These are phyloP conservation scores for Perodicticus potto DNA, from an alignment of 2,797 vertebrate species.

Conservation along the genomic window DNA sequence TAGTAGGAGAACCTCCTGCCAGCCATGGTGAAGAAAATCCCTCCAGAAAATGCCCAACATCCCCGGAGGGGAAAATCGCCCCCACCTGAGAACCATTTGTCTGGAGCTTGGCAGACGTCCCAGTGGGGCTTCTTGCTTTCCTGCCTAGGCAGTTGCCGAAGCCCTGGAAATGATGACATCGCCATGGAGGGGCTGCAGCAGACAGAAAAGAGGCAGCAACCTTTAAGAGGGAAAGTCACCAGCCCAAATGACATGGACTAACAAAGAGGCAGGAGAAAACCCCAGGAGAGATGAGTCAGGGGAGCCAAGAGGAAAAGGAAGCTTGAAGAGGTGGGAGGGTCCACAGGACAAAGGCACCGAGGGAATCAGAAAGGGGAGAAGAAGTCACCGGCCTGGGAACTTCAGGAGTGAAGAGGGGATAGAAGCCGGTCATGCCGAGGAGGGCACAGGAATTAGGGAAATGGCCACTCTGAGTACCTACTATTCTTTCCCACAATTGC, in stretches of 20 bases:
- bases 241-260: not conserved
- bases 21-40: not conserved
- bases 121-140: not conserved
- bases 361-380: not conserved
- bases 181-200: not conserved
- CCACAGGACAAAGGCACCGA: not conserved
- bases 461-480: not conserved
- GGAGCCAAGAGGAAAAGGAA: not conserved
- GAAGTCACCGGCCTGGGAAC: not conserved
- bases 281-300: not conserved
- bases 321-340: not conserved
- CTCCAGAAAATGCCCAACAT: not conserved
- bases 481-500: not conserved
- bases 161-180: not conserved
- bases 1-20: not conserved
- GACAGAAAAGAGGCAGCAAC: not conserved
- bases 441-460: not conserved
- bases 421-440: not conserved
- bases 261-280: not conserved
- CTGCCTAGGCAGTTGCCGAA: not conserved
- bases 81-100: not conserved
- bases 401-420: accelerated
- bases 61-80: not conserved
- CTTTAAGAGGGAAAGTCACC: not conserved
- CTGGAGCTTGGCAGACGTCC: not conserved